Percentiles rank a stretch among this genome's conserved stretches.
Evolutionary conservation across 2,113 vertebrate species (phyloP).

Genomic region (Pteruthius melanotis): DNA sequence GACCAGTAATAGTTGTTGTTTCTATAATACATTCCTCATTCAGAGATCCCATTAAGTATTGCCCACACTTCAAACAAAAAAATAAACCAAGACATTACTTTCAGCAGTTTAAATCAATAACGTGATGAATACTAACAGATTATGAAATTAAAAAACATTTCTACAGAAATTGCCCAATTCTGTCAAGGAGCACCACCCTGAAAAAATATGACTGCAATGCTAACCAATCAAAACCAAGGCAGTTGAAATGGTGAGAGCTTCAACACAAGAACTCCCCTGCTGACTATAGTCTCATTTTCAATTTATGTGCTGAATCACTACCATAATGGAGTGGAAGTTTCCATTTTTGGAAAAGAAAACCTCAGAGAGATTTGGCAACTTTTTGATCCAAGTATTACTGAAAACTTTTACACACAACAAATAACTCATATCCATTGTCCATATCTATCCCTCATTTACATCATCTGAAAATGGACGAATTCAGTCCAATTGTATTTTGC

Average conservation of each 20-base stretch:
- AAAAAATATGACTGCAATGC: background rate
- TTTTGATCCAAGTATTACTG: background rate
- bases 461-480: background rate
- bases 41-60: background rate
- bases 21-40: background rate
- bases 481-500: background rate
- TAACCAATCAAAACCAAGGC: background rate
- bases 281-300: background rate
- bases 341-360: background rate
- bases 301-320: background rate
- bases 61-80: background rate
- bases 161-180: background rate
- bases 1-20: background rate
- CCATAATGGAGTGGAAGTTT: background rate
- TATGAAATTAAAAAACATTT: background rate
- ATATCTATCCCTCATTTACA: background rate
- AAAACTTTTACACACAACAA: background rate
- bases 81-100: background rate
- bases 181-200: constrained; percentile 1
- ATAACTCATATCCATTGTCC: background rate
- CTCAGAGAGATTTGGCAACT: background rate
- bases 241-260: background rate
- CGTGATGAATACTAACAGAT: background rate
- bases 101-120: background rate
- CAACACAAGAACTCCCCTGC: background rate